Evolutionary conservation across 2,888 invertebrate genomes (phyloP).

Genomic region (Amaurobius ferox): DNA sequence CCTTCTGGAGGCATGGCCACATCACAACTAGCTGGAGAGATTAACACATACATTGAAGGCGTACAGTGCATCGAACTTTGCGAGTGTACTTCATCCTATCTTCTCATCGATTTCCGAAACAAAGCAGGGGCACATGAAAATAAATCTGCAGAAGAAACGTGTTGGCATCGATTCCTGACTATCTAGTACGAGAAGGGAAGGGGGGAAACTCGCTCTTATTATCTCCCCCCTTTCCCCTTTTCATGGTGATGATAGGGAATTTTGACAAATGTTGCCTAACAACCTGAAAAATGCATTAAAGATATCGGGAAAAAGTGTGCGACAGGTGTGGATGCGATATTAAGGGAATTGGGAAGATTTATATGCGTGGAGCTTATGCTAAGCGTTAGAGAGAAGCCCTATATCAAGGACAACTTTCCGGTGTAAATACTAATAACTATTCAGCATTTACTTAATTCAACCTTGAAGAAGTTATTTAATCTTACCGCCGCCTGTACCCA

Average conservation of each 20-base stretch:
- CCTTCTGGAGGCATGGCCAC: no score
- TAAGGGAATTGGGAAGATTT: background rate
- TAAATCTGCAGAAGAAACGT: background rate
- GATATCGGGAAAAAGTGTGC: background rate
- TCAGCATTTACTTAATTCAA: no score
- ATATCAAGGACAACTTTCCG: no score
- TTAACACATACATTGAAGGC: no score
- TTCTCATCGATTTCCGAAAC: background rate
- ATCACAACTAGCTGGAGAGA: no score
- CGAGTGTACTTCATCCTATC: no score
- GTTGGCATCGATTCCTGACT: background rate
- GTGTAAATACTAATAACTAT: no score
- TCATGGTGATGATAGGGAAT: background rate
- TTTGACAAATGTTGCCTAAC: conserved; percentile 9
- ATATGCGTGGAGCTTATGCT: no score
- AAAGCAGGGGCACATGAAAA: background rate
- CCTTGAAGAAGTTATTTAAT: no score
- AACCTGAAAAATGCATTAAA: conserved; percentile 15
- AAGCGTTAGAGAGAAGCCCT: no score
- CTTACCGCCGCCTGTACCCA: no score
- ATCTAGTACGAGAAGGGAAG: background rate
- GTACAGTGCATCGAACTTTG: no score
- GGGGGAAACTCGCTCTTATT: background rate
- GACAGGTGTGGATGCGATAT: conserved; percentile 6
- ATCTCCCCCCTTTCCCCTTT: background rate